Conservation (phyloP, 2,113 vertebrate species). For the Trachemys scripta region DNA sequence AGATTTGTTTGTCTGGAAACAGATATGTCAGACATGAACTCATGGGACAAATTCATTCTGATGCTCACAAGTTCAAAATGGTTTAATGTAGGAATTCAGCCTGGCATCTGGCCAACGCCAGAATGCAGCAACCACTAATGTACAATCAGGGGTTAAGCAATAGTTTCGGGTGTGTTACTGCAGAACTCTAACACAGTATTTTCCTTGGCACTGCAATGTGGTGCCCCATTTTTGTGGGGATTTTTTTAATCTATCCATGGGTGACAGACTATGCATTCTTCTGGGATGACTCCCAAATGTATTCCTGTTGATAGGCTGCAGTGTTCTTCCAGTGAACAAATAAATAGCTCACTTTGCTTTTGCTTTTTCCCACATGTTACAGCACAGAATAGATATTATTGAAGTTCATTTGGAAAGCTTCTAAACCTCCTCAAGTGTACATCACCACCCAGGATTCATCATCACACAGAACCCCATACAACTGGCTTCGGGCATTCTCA, state of each 20-base stretch:
- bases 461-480: neutral
- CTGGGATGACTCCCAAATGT: conserved; percentile 21
- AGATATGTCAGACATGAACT: neutral
- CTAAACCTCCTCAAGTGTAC: neutral
- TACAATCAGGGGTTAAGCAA: neutral
- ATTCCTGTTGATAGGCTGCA: conserved; percentile 7
- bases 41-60: neutral
- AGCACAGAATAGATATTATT: neutral
- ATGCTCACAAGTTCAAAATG: neutral
- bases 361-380: neutral
- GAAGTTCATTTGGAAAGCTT: conserved; percentile 35
- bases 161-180: neutral
- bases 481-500: neutral
- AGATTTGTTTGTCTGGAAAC: neutral
- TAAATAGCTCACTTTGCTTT: conserved; percentile 22
- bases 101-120: neutral
- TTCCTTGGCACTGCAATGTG: neutral
- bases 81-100: neutral
- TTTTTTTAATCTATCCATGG: conserved; percentile 11
- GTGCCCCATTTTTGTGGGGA: neutral
- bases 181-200: neutral
- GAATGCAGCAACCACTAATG: neutral
- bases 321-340: conserved; percentile 18
- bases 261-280: conserved; percentile 37
- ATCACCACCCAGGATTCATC: neutral